Evolutionary conservation across 2,113 vertebrate species (phyloP).

Genomic region (Sinocyclocheilus rhinocerous): DNA sequence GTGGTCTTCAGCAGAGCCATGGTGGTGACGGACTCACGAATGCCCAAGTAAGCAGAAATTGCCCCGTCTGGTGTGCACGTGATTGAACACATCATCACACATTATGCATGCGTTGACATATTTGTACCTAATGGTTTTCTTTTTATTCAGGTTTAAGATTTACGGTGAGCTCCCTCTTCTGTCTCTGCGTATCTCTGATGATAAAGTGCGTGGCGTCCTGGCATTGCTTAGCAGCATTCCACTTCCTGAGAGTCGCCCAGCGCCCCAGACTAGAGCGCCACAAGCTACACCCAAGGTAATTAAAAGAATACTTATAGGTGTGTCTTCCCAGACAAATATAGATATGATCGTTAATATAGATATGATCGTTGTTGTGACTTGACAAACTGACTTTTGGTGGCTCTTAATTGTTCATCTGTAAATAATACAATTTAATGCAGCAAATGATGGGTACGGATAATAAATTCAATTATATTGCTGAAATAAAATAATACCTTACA

Average conservation of each 20-base stretch:
- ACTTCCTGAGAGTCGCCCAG: conserved; percentile 78
- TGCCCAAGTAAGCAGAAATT: conserved; percentile 84
- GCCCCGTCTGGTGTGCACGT: no score
- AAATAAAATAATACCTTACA: no score
- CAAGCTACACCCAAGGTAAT: conserved; percentile 76
- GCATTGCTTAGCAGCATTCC: conserved; percentile 91
- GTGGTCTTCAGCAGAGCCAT: conserved; percentile 91
- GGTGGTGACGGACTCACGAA: conserved; percentile 91
- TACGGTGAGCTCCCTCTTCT: conserved; percentile 88
- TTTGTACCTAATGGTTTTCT: not conserved
- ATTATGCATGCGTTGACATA: not conserved
- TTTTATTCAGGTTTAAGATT: conserved; percentile 84
- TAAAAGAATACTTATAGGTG: not conserved
- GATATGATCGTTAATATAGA: no score
- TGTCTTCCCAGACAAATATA: no score
- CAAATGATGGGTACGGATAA: no score
- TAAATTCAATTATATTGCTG: no score
- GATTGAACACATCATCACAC: not conserved
- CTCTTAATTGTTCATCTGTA: no score
- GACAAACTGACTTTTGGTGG: no score
- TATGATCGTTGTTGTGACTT: no score
- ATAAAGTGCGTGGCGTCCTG: conserved; percentile 85
- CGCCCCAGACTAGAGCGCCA: conserved; percentile 57
- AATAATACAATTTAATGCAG: no score
- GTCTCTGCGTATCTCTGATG: conserved; percentile 89